Evolutionary conservation across 1,140 invertebrate species (phyloP), one percentile per base, ranked within the genome.

Genomic region (Cydia pomonella): DNA sequence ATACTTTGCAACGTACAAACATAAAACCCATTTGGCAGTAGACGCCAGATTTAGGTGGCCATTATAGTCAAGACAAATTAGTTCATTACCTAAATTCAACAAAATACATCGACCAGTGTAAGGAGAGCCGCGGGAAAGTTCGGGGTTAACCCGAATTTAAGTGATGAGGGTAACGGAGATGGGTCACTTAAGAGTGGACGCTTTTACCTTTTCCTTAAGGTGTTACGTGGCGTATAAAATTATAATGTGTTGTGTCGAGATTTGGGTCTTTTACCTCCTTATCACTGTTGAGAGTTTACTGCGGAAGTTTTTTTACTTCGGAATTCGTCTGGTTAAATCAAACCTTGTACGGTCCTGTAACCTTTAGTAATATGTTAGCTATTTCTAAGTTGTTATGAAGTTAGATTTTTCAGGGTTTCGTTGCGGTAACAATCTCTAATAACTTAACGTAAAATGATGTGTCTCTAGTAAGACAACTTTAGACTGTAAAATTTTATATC

Each of bases 41-140:
- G 64, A 69, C 27, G 64, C 29, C 64, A 69, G 64, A 69, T 69
- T 69, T 18, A 69, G 29, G 29, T 38, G 33, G 64, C 64, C 64
- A 41, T 69, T 69, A 69, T 69, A 33, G 27, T 33, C 64, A 69
- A 69, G 64, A 69, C 64, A 69, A 69, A 69, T 69, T 38, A 69
- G 29, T 69, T 69, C 64, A 69, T 69, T 69, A 69, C 64, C 64
- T 69, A 69, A 69, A 69, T 69, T 69, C 64, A 69, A 69, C 64
- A 69, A 69, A 69, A 69, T 66, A 66, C 64, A 69, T 38, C 33
- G 64, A 29, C 64, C 64, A 69, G 6, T 18, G 33, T 41, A 69
- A 38, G 4, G 4, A 18, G 64, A 38, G 0, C 25, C n/a, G 12
- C 29, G 7, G 27, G 16, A 41, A 69, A 69, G n/a, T 66, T 66